Percentiles rank a stretch among this genome's conserved stretches.
phyloP scores from a whole-genome alignment of 2,113 vertebrate genomes.

The Eulemur rufifrons region DNA sequence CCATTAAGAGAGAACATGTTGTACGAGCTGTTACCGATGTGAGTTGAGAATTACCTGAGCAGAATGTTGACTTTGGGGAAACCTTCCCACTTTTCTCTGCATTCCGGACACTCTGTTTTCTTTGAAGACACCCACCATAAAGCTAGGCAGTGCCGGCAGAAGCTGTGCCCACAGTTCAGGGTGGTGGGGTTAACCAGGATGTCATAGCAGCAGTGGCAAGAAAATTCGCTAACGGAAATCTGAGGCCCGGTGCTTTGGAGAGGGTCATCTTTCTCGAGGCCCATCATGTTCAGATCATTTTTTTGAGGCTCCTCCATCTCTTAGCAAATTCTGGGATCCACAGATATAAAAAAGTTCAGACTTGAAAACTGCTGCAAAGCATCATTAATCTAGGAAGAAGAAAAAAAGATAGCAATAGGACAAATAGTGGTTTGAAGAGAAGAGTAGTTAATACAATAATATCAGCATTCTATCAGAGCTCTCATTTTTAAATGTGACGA shows the following conservation, averaged over 20 bases:
- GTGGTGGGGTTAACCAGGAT: constrained; percentile 95
- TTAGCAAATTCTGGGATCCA: constrained; percentile 31
- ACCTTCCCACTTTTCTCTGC: constrained; percentile 95
- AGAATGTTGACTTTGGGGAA: constrained; percentile 97
- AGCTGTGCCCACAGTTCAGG: constrained; percentile 96
- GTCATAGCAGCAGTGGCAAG: constrained; percentile 96
- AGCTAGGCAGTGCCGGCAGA: constrained; percentile 96
- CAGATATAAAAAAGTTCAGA: neutral
- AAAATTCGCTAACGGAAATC: constrained; percentile 91
- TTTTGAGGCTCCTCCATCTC: constrained; percentile 81
- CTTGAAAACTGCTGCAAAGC: constrained; percentile 4
- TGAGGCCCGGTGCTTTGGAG: neutral
- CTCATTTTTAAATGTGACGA: constrained; percentile 18
- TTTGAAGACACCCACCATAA: constrained; percentile 94
- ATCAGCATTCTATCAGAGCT: neutral
- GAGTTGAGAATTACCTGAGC: constrained; percentile 87
- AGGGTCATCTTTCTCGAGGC: neutral
- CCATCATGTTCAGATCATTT: neutral
- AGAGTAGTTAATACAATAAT: neutral
- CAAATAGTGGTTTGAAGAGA: neutral
- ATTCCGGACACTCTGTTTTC: constrained; percentile 96
- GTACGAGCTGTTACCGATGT: rapidly evolving
- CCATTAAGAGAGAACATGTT: neutral
- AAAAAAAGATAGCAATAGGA: neutral
- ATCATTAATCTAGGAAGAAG: constrained; percentile 69